Evolutionary conservation across 2,888 invertebrate genomes (phyloP).

Genomic region (Allacma fusca): DNA sequence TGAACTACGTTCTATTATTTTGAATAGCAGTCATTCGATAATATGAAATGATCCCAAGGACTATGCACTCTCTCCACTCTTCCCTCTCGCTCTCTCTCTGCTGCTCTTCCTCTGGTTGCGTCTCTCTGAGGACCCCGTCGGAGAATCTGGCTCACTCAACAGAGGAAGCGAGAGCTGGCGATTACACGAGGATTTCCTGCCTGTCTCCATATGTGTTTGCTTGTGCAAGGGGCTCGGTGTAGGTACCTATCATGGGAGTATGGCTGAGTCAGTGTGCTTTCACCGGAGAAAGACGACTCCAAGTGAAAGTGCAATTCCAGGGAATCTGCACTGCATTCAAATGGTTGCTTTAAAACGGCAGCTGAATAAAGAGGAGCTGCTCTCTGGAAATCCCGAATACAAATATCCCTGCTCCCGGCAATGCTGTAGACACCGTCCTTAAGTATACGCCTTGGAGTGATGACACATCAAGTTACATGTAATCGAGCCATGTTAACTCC

Average conservation of each 20-base stretch:
- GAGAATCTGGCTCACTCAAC: too few species aligned
- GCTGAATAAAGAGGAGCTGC: not conserved
- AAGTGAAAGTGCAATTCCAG: slow-evolving; percentile 26
- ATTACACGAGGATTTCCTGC: slow-evolving; percentile 5
- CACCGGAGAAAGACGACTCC: not conserved
- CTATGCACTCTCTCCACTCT: not conserved
- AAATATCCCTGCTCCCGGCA: too few species aligned
- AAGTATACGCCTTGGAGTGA: too few species aligned
- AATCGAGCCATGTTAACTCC: too few species aligned
- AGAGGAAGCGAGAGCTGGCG: not conserved
- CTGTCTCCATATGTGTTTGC: not conserved
- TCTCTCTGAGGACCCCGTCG: too few species aligned
- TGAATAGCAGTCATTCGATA: slow-evolving; percentile 36
- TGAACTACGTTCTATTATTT: slow-evolving; percentile 35
- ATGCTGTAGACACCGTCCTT: too few species aligned
- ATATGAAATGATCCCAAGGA: slow-evolving; percentile 38
- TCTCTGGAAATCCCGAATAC: too few species aligned
- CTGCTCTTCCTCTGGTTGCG: too few species aligned
- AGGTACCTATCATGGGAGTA: not conserved
- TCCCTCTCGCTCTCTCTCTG: not conserved
- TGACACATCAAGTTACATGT: too few species aligned
- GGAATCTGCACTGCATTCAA: slow-evolving; percentile 31
- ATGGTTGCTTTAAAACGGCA: slow-evolving; percentile 28
- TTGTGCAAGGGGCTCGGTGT: not conserved
- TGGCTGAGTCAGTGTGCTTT: too few species aligned